phyloP scores from a whole-genome alignment of 2,113 vertebrate genomes.

The Caranx melampygus region DNA sequence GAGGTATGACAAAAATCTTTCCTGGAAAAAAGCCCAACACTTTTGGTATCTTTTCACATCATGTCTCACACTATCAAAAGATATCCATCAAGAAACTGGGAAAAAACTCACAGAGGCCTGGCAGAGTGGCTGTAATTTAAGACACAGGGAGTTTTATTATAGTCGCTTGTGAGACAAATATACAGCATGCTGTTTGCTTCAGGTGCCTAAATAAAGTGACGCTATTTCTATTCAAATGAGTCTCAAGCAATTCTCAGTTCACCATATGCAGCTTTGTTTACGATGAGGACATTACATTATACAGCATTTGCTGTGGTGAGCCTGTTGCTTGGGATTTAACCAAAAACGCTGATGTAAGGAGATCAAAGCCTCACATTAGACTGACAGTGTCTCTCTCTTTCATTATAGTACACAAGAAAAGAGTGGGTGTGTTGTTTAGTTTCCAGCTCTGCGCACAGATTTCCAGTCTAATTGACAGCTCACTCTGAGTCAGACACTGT shows the following conservation, averaged over 20 bases:
- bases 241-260: neutral
- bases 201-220: neutral
- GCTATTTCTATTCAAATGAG: neutral
- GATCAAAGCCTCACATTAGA: constrained; percentile 38
- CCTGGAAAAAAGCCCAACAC: neutral
- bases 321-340: constrained; percentile 10
- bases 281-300: neutral
- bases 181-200: neutral
- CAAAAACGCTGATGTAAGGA: constrained; percentile 22
- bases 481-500: constrained; percentile 59
- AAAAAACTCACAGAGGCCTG: neutral
- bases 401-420: constrained; percentile 41
- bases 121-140: neutral
- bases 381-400: constrained; percentile 16
- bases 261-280: neutral
- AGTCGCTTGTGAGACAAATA: neutral
- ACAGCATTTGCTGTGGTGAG: neutral
- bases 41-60: neutral
- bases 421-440: constrained; percentile 57
- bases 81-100: neutral
- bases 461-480: constrained; percentile 46
- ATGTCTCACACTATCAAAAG: neutral
- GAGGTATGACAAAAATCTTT: neutral
- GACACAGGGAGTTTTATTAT: neutral
- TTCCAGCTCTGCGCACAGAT: constrained; percentile 50